Conservation (phyloP, 2,797 vertebrate species). For the Labeo calbasu region DNA sequence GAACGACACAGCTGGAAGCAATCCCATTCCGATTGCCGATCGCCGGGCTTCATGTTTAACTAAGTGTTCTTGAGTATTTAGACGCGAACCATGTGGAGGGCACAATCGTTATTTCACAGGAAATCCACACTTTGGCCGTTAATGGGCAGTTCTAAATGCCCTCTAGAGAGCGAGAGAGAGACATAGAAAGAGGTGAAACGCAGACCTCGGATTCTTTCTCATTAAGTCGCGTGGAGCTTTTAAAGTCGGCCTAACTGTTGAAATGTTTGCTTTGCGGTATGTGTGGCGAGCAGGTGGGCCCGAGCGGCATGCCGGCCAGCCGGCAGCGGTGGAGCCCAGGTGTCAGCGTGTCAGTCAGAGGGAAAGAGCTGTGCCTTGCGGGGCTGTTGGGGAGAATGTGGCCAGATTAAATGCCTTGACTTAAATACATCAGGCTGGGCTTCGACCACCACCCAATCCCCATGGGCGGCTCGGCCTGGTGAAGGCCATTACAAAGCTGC, state of each 20-base stretch:
- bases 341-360: conserved; percentile 72
- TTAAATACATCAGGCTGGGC: conserved; percentile 70
- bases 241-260: conserved; percentile 70
- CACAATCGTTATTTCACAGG: conserved; percentile 78
- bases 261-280: conserved; percentile 54
- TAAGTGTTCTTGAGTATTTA: conserved; percentile 63
- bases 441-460: conserved; percentile 60
- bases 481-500: conserved; percentile 29
- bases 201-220: conserved; percentile 71
- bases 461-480: neutral
- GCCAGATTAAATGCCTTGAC: conserved; percentile 61
- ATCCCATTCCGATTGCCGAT: conserved; percentile 74
- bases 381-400: conserved; percentile 56
- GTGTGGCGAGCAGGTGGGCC: conserved; percentile 71
- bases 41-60: conserved; percentile 72
- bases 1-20: conserved; percentile 74
- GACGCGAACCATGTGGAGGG: conserved; percentile 62
- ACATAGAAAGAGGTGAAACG: conserved; percentile 64
- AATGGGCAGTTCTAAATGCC: conserved; percentile 75
- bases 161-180: conserved; percentile 67
- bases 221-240: conserved; percentile 74
- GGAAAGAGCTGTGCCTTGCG: conserved; percentile 70
- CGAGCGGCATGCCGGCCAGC: conserved; percentile 31
- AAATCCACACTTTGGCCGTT: conserved; percentile 82
- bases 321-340: conserved; percentile 52